Evolutionary conservation across 2,797 vertebrate genomes (phyloP), one percentile per base, ranked within the genome.

Genomic region (Orientallactaga sibirica): DNA sequence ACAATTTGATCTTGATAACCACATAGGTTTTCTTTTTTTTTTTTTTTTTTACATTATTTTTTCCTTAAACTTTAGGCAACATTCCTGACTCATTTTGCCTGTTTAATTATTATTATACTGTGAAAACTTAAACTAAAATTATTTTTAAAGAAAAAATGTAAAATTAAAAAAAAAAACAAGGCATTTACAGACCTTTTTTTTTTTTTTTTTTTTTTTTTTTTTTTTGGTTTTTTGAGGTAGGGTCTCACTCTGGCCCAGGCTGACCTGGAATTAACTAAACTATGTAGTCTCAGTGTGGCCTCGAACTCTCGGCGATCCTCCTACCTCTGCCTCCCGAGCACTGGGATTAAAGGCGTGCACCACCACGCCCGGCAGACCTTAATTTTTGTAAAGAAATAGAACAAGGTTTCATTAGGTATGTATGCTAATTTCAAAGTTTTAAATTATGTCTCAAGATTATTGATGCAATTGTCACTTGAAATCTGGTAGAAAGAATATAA

Each of bases 1-100:
- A 97, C 88, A 97, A 79, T 97, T 96, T 98, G 70, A 92, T 92
- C 74, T 96, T 95, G 37, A 66, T 67, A 79, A 90, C 7, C 25
- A 43, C 70, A 94, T 68, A 85, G 67, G 20, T 29, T 4, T 62
- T 94, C 70, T 89, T n/a, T 90, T 97, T 15, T 58, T 9, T 4
- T 37, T 37, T 37, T 71, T 78, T 37, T 37, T 37, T 37, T 37
- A 37, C 33, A 37, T 37, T 37, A 37, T 37, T 9, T 4, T 71
- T 78, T 37, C 14, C n/a, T 43, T 37, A 90, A 41, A 70, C n/a
- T 92, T 22, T 73, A 64, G 14, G 20, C 85, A 87, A 4, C 20
- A 79, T 91, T 81, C 22, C 75, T 73, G 29, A 64, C 70, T 74
- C 55, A 88, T 33, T 81, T 41, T 85, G 93, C n/a, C 3, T 62